Evolutionary conservation across 2,113 vertebrate species (phyloP), one percentile per base, ranked within the genome.

Genomic region (Clarias batrachus): DNA sequence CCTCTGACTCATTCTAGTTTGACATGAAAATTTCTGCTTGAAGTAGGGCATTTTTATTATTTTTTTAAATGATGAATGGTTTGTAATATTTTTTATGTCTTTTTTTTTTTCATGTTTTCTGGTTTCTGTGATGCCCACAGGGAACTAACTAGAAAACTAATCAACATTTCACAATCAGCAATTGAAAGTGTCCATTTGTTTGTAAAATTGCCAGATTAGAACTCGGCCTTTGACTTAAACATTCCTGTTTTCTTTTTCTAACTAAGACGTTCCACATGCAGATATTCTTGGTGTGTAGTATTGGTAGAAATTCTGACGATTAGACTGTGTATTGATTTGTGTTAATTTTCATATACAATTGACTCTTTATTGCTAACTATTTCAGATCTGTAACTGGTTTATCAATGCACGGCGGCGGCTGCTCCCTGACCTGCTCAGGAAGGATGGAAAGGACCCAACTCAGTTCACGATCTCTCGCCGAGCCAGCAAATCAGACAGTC

Each of bases 311-410:
- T 56, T 78, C 52, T 78, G 13, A 78, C 11, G 16, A 8, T 48
- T 2, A 17, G 52, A 30, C 3, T 16, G 54, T 59, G 1, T 63
- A 65, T 82, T 17, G 48, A 48, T 48, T 48, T 30, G 27, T 56
- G 41, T 17, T 33, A 0, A 4, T 0, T 52, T 82, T 62, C 10
- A 7, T 0, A 52, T 10, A 52, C 25, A 52, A 54, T 16, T 52
- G 19, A 73, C 9, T 54, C 12, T 85, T 21, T 10, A 27, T 8
- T 63, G 11, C 19, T 48, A 91, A 52, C 88, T 65, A 11, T 87
- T 57, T 63, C 91, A 99, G 98, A 98, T 99, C 87, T 99, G 97
- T 90, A 99, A 99, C 93, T 99, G 98, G 98, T 99, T 99, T 92
- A 99, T 99, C 93, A 99, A 99, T 0, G 98, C 98, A 0, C 93